Percentiles rank a stretch among this genome's conserved stretches.
Conservation (phyloP, 2,888 invertebrate genomes). For the Meliscaeva auricollis region DNA sequence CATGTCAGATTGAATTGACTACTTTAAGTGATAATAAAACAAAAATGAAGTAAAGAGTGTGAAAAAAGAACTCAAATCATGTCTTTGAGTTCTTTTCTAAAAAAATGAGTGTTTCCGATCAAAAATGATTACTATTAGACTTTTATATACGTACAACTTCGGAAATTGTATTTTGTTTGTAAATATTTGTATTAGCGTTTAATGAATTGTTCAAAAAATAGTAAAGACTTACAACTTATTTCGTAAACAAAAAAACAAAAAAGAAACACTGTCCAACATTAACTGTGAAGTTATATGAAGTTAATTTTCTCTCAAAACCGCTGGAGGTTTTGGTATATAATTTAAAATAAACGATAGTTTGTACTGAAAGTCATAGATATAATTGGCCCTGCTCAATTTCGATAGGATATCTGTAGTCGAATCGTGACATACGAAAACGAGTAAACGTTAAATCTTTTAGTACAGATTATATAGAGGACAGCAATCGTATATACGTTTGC, state of each 20-base stretch:
- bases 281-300: slow-evolving; percentile 51
- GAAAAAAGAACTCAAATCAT: background rate
- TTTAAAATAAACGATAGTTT: background rate
- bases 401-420: too few relatives aligned
- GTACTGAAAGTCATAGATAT: background rate
- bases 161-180: too few relatives aligned
- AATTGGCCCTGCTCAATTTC: too few relatives aligned
- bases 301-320: slow-evolving; percentile 39
- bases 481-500: too few relatives aligned
- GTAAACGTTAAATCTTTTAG: too few relatives aligned
- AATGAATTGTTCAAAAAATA: slow-evolving; percentile 9
- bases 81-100: background rate
- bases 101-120: background rate
- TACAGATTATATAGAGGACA: too few relatives aligned
- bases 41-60: background rate
- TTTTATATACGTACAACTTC: too few relatives aligned
- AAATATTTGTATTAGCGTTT: too few relatives aligned
- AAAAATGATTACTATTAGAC: too few relatives aligned
- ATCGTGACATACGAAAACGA: too few relatives aligned
- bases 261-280: slow-evolving; percentile 47
- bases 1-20: slow-evolving; percentile 22
- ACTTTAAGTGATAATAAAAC: slow-evolving; percentile 40
- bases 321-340: slow-evolving; percentile 8
- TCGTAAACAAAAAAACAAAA: background rate
- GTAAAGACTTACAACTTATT: slow-evolving; percentile 44